Base-by-base conservation (phyloP, 2,113 vertebrate species). In the Mirza zaza region DNA sequence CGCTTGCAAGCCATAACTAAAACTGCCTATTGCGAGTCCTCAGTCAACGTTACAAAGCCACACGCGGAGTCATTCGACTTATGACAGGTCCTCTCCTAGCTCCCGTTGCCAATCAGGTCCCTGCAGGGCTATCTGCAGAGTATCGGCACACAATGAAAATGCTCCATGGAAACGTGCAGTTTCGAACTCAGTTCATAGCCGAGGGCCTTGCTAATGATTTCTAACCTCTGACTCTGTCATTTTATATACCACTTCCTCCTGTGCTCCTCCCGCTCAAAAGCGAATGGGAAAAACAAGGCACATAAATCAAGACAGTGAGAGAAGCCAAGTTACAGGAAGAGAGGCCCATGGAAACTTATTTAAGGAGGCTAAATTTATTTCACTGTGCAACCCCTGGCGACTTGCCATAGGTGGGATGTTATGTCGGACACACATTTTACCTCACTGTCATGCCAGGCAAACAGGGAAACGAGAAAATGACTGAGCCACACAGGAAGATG, bases 401-500 rank as follows among this genome's bases (percentile, higher is more conserved):
- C 39, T 89, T 39, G 27, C 85, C 73, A 39, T 48, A 68, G 32
- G 32, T 20, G 50, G 57, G 29, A 11, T 88, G 59, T 89, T 82
- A 32, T 11, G 23, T 5, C 29, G 73, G 92, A 79, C 55, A 48
- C 42, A 23, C 73, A 77, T 42, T 93, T 89, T 89, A 93, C 94
- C 86, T 97, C 71, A 23, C 36, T 61, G 86, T 68, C 96, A 34
- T 10, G 63, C 89, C 91, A 77, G 65, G 36, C 55, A 94, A 93
- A 70, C 77, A 83, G 82, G 50, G 36, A 82, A 93, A 76, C 59
- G 61, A 89, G 85, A 57, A 82, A 81, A 45, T 21, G 36, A 61
- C 25, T 3, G 48, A 95, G 71, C 87, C 94, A 96, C 95, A 86
- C 90, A 96, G 82, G 91, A 80, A 73, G 88, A 89, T 45, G n/a